Evolutionary conservation across 2,797 vertebrate species (phyloP).

Genomic region (Calcarius lapponicus): DNA sequence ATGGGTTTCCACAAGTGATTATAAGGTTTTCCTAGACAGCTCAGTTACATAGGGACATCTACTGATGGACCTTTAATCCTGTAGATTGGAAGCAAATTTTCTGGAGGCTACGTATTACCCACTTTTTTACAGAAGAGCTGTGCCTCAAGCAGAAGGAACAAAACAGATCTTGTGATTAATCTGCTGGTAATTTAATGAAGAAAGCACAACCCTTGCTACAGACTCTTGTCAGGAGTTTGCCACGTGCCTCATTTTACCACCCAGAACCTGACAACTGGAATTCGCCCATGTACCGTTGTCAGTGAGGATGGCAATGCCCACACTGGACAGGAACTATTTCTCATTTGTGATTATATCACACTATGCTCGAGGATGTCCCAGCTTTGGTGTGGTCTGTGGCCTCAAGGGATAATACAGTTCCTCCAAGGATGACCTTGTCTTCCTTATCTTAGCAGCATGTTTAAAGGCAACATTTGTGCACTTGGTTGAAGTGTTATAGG

Average conservation of each 20-base stretch:
- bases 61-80: neutral
- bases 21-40: neutral
- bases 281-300: rapidly evolving
- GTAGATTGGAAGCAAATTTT: neutral
- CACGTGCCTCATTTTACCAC: rapidly evolving
- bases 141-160: neutral
- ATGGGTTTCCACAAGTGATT: neutral
- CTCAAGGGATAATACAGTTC: neutral
- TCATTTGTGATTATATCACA: neutral
- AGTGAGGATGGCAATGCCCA: neutral
- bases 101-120: neutral
- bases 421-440: neutral
- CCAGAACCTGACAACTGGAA: neutral
- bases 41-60: neutral
- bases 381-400: neutral
- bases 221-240: neutral
- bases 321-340: neutral
- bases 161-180: neutral
- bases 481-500: neutral
- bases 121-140: neutral
- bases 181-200: neutral
- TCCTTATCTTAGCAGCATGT: neutral
- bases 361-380: neutral
- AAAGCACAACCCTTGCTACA: neutral
- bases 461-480: neutral